Evolutionary conservation across 2,113 vertebrate species (phyloP), one percentile per base, ranked within the genome.

Genomic region (Phaethon lepturus): DNA sequence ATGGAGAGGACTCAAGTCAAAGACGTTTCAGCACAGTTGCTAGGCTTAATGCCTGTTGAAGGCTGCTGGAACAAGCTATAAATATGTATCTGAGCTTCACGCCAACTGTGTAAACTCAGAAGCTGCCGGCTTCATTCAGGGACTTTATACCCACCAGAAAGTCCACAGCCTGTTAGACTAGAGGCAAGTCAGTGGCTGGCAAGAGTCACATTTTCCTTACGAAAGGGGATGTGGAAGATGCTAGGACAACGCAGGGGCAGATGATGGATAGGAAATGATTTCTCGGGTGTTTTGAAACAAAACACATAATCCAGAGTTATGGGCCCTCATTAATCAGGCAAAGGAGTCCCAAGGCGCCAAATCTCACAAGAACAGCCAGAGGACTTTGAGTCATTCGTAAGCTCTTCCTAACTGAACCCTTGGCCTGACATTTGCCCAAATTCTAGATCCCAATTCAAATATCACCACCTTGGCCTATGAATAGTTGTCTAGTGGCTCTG

Each of bases 51-150:
- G 91, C 60, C 90, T 79, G 87, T 79, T 88, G 90, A 95, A 94
- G 93, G 52, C 87, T 95, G 90, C 66, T 96, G 95, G 89, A 96
- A 95, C 4, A 7, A 86, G 74, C 90, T 96, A 96, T 78, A 97
- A 97, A 97, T 75, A 96, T 1, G 6, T 78, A 86, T 91, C 91
- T 74, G 66, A 93, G 79, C 67, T 92, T 88, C 87, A 92, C 1
- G 90, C 88, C 97, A 96, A 95, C 92, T 95, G 85, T 90, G 87
- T 94, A 97, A 96, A 94, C 93, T 95, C 95, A 95, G 91, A 93
- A 97, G 91, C 96, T 83, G 80, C 67, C 45, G 94, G 45, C 59
- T 96, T 95, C 87, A 91, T 95, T 94, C 84, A 93, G 84, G 86
- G 87, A 95, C 91, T 93, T 85, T 20, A 93, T 84, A 88, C 68